Base-by-base conservation (phyloP, 1,140 invertebrate genomes). In the Drosophila gunungcola region DNA sequence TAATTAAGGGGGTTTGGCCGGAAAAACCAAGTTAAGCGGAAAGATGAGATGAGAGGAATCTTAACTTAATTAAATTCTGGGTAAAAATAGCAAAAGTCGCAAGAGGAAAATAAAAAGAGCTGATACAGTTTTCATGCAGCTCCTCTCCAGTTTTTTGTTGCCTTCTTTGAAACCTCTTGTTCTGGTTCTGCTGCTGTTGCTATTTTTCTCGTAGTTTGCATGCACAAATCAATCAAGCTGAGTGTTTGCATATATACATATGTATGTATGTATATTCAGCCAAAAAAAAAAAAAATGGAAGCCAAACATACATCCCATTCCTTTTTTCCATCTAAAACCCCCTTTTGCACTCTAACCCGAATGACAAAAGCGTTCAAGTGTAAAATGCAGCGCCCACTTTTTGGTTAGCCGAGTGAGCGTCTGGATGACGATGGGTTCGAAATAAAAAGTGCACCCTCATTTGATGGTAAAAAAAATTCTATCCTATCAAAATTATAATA, bases 151-250 rank as follows among this genome's bases (percentile, higher is more conserved):
- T 45, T 10, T 52, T 45, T 51, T 21, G 4, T 16, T 43, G 36
- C 29, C 34, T 49, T 60, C 39, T 34, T 21, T 21, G 11, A 16
- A 55, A 16, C 25, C 39, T 45, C 42, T 46, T 48, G n/a, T 27
- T 43, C 49, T 43, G 52, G 21, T 65, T 39, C 27, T 54, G 34
- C 27, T 49, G 49, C n/a, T 54, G 25, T 34, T 41, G 52, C 45
- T 56, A 29, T 42, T 53, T 68, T 43, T 32, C 41, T 38, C 55
- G 11, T 60, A 46, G 79, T 74, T 78, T 69, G 70, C 55, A 81
- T 81, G 78, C 80, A 83, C 78, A 82, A 82, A 82, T 82, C 80
- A 82, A 82, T 82, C 80, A 82, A 75, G 74, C 75, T 54, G 80
- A 82, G 80, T 82, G 80, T 83, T 83, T 78, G 74, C 63, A 42